Percentiles rank a stretch among this genome's conserved stretches.
These are phyloP conservation scores for Cygnus olor DNA, from an alignment of 2,797 vertebrate genomes.

Conservation along the genomic window DNA sequence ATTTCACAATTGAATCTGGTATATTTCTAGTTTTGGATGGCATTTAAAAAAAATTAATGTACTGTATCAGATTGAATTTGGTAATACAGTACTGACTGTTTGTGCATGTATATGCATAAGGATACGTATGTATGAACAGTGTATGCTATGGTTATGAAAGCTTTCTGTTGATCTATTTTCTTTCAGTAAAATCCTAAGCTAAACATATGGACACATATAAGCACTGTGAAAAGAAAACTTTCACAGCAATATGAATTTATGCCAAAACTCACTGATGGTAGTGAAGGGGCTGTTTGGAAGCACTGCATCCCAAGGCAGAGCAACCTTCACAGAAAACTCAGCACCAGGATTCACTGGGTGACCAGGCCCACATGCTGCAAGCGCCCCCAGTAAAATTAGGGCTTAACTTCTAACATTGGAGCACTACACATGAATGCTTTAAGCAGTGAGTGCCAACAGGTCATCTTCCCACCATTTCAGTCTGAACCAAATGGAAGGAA, in stretches of 20 bases:
- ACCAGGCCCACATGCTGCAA: not conserved
- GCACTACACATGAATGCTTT: not conserved
- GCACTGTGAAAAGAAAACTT: not conserved
- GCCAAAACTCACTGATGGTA: not conserved
- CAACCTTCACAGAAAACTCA: not conserved
- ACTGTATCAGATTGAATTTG: not conserved
- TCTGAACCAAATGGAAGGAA: fast-evolving
- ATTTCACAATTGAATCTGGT: not conserved
- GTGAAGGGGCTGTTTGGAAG: not conserved
- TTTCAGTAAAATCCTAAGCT: slow-evolving; percentile 4
- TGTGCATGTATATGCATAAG: not conserved
- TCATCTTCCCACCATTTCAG: not conserved
- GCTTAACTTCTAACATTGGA: not conserved
- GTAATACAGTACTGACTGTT: not conserved
- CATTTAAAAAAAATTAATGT: not conserved
- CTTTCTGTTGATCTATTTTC: not conserved
- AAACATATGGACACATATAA: not conserved
- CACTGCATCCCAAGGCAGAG: not conserved
- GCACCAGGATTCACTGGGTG: not conserved
- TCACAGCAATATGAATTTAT: not conserved
- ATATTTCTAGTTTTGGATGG: not conserved
- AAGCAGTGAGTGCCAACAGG: not conserved
- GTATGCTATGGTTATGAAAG: not conserved
- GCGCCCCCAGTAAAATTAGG: not conserved
- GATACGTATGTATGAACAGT: not conserved